A percentile compares a stretch with the other conserved stretches of the same genome.
Conservation (phyloP, 1,140 invertebrate genomes). For the Ceratosolen solmsi region DNA sequence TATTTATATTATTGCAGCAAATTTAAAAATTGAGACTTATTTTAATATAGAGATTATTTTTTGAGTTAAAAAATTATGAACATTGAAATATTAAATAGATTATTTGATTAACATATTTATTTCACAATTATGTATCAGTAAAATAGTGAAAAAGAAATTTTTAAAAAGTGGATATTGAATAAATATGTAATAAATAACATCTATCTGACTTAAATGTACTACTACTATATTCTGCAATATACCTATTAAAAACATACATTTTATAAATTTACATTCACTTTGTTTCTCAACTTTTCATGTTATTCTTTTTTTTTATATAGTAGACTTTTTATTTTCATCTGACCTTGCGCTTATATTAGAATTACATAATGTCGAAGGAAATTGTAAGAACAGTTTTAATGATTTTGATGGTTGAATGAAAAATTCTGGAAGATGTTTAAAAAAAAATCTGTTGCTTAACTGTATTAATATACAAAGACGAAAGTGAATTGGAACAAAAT, state of each 20-base stretch:
- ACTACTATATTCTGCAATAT: slow-evolving; percentile 24
- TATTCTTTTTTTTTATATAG: background rate
- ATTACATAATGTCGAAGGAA: background rate
- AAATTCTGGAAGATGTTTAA: no score
- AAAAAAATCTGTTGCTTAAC: no score
- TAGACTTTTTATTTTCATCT: slow-evolving; percentile 27
- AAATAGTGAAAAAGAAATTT: slow-evolving; percentile 13
- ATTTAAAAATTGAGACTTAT: no score
- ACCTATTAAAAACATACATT: slow-evolving; percentile 35
- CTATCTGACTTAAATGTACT: slow-evolving; percentile 43
- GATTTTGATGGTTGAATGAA: no score
- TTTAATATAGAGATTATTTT: no score
- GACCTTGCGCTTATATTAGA: slow-evolving; percentile 33
- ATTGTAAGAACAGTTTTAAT: no score
- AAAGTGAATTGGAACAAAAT: no score
- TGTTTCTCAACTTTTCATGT: slow-evolving; percentile 50
- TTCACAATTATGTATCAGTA: slow-evolving; percentile 41
- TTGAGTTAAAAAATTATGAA: no score
- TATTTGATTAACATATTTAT: no score
- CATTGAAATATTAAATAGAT: no score
- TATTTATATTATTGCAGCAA: no score
- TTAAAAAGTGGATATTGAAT: slow-evolving; percentile 49
- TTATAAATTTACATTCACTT: slow-evolving; percentile 49
- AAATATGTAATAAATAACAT: slow-evolving; percentile 51
- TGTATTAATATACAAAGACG: no score